Conservation (phyloP, 2,888 invertebrate species). For the Cephus pulcher region DNA sequence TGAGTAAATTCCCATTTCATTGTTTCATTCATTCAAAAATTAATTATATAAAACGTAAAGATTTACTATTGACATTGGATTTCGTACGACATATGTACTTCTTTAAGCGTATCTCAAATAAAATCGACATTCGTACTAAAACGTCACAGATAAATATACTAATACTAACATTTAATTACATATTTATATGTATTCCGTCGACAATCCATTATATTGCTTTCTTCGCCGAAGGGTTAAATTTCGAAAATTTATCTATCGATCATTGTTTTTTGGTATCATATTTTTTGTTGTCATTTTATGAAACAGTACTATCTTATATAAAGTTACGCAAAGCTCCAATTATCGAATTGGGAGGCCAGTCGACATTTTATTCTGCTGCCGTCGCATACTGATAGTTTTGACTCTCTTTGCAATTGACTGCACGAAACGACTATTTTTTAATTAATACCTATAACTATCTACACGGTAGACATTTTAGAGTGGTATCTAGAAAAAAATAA, state of each 20-base stretch:
- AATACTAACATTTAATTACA: background rate
- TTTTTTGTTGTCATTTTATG: background rate
- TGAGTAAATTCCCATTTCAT: background rate
- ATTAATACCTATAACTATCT: background rate
- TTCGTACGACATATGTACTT: background rate
- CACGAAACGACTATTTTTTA: background rate
- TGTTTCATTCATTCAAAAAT: background rate
- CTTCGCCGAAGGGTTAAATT: background rate
- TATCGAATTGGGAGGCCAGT: background rate
- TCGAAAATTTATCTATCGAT: background rate
- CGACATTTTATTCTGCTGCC: background rate
- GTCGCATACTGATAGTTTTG: background rate
- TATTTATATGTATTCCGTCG: background rate
- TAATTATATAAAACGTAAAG: background rate
- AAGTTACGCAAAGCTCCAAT: background rate
- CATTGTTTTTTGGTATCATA: background rate
- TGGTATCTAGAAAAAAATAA: background rate
- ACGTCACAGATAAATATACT: background rate
- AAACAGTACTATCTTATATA: no score
- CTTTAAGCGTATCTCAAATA: background rate
- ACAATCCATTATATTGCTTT: conserved; percentile 2
- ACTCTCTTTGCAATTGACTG: background rate
- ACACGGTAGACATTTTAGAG: background rate
- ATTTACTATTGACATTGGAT: background rate
- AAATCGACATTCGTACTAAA: background rate